These are phyloP conservation scores for Pammene aurita DNA, from an alignment of 2,888 invertebrate genomes.

Conservation along the genomic window DNA sequence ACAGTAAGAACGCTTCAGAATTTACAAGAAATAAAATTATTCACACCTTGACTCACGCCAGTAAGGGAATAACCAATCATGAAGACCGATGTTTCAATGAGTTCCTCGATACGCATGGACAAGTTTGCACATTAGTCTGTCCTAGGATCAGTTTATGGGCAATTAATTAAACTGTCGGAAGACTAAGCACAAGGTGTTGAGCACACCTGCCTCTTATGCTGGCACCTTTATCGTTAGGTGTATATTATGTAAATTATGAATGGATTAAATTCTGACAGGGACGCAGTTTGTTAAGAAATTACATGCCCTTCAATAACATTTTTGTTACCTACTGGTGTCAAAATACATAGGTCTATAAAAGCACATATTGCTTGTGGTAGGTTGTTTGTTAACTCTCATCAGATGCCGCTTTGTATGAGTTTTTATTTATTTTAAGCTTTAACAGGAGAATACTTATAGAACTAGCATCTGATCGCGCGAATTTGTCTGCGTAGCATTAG, in stretches of 20 bases:
- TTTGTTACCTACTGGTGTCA: neutral
- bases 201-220: slow-evolving; percentile 65
- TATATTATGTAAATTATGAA: slow-evolving; percentile 46
- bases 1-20: slow-evolving; percentile 22
- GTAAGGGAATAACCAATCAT: slow-evolving; percentile 33
- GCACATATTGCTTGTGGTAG: too few species aligned
- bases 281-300: slow-evolving; percentile 17
- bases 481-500: too few species aligned
- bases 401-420: too few species aligned
- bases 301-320: neutral
- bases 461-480: too few species aligned
- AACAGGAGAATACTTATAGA: too few species aligned
- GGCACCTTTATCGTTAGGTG: slow-evolving; percentile 48
- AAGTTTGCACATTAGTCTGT: slow-evolving; percentile 22
- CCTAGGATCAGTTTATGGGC: slow-evolving; percentile 47
- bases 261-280: slow-evolving; percentile 34
- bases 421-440: too few species aligned
- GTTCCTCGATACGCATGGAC: slow-evolving; percentile 51
- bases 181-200: slow-evolving; percentile 72
- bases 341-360: too few species aligned
- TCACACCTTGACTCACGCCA: slow-evolving; percentile 29
- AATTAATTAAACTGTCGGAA: slow-evolving; percentile 72
- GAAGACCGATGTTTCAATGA: slow-evolving; percentile 58
- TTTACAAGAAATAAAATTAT: slow-evolving; percentile 43
- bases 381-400: too few species aligned